Evolutionary conservation across 2,888 invertebrate genomes (phyloP).

Genomic region (Saturnia pavonia): DNA sequence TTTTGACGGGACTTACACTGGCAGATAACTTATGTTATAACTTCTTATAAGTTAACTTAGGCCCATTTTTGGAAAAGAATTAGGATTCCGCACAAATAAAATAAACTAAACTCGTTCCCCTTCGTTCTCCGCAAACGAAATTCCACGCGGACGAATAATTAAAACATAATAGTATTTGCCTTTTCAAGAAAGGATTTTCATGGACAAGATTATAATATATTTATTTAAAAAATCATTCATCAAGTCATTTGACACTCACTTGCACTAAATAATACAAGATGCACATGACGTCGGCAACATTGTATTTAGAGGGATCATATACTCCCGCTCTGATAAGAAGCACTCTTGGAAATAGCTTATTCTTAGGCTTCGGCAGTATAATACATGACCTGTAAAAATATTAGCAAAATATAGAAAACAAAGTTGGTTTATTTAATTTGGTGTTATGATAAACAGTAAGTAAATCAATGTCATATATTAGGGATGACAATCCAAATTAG

Average conservation of each 20-base stretch:
- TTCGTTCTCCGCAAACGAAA: no score
- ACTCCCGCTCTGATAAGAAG: slow-evolving; percentile 81
- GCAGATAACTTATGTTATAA: no score
- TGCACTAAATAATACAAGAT: slow-evolving; percentile 70
- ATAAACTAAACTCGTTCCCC: no score
- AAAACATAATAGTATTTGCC: no score
- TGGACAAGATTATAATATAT: neutral
- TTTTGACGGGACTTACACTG: no score
- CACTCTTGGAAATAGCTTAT: slow-evolving; percentile 69
- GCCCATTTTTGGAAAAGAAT: no score
- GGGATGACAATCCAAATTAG: neutral
- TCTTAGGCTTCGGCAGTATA: slow-evolving; percentile 62
- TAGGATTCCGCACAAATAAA: no score
- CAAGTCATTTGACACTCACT: slow-evolving; percentile 40
- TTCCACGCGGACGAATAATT: no score
- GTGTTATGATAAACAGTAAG: neutral
- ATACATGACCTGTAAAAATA: slow-evolving; percentile 60
- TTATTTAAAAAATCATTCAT: slow-evolving; percentile 1
- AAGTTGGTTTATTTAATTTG: neutral
- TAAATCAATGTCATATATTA: neutral
- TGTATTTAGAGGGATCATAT: slow-evolving; percentile 75
- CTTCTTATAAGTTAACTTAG: no score
- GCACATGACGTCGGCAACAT: slow-evolving; percentile 80
- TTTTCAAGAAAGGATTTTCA: neutral
- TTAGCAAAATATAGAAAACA: slow-evolving; percentile 8